These are phyloP conservation scores for Melanaphis sacchari DNA, from an alignment of 1,140 invertebrate species.

Conservation along the genomic window DNA sequence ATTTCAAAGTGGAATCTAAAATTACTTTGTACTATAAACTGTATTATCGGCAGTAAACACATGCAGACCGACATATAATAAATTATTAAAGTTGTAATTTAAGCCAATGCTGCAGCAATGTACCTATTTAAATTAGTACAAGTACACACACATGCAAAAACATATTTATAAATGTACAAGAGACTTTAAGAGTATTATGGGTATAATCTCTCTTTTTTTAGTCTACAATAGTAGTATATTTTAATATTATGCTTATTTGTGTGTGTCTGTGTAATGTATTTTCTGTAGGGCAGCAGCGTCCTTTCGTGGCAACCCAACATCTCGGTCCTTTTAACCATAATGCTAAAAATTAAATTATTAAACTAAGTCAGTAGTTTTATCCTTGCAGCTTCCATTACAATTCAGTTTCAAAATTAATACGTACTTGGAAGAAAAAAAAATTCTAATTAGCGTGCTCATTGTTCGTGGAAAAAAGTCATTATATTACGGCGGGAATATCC, in stretches of 20 bases:
- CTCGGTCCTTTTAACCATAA: neutral
- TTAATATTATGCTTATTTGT: neutral
- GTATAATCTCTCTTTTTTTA: neutral
- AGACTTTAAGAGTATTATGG: neutral
- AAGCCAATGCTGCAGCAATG: neutral
- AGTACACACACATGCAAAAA: neutral
- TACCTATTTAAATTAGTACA: constrained; percentile 4
- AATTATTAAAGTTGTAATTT: constrained; percentile 28
- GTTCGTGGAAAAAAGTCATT: constrained; percentile 4
- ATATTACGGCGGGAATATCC: neutral
- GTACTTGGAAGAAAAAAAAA: neutral
- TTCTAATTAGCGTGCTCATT: neutral
- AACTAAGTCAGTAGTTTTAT: neutral
- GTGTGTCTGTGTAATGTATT: neutral
- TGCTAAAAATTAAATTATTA: constrained; percentile 3
- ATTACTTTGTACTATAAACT: neutral
- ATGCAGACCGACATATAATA: neutral
- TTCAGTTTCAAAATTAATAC: constrained; percentile 1
- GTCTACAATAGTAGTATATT: neutral
- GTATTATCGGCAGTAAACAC: neutral
- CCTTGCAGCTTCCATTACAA: neutral
- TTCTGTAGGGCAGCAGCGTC: neutral
- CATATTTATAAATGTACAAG: neutral
- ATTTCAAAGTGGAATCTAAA: neutral
- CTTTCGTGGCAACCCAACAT: neutral